phyloP scores from a whole-genome alignment of 1,140 invertebrate species.

The Chrysomallon squamiferum region DNA sequence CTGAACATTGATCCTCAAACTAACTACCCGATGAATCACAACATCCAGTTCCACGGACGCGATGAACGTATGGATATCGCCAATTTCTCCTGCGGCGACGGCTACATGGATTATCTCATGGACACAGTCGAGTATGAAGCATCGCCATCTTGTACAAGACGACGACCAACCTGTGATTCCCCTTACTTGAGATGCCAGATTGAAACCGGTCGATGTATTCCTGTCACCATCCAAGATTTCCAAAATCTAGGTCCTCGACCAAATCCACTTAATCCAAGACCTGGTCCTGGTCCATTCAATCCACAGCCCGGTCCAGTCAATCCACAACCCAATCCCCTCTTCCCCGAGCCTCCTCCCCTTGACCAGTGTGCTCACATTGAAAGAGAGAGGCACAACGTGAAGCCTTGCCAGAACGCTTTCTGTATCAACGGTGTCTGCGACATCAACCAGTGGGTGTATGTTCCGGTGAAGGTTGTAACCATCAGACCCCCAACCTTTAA shows the following conservation, averaged over 20 bases:
- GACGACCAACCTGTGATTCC: constrained; percentile 42
- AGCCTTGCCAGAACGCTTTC: constrained; percentile 40
- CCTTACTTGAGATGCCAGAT: constrained; percentile 12
- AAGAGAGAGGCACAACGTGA: neutral
- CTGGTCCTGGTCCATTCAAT: neutral
- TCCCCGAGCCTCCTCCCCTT: too few species aligned
- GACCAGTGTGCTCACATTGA: too few species aligned
- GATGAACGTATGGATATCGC: neutral
- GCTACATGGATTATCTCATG: constrained; percentile 35
- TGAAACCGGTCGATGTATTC: constrained; percentile 5
- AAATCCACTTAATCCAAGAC: neutral
- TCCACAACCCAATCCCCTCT: too few species aligned
- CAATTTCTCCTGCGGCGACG: constrained; percentile 37
- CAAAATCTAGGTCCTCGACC: neutral
- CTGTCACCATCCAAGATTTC: constrained; percentile 5
- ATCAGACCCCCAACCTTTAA: constrained; percentile 38
- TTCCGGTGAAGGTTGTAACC: constrained; percentile 48
- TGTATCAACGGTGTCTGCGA: constrained; percentile 45
- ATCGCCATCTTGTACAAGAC: constrained; percentile 35
- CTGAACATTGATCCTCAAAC: constrained; percentile 24
- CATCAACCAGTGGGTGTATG: constrained; percentile 45
- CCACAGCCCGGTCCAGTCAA: neutral
- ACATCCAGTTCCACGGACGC: neutral
- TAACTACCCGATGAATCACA: constrained; percentile 12
- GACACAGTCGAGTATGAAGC: constrained; percentile 47